phyloP scores from a whole-genome alignment of 1,140 invertebrate species.

The Bombus soroeensis region DNA sequence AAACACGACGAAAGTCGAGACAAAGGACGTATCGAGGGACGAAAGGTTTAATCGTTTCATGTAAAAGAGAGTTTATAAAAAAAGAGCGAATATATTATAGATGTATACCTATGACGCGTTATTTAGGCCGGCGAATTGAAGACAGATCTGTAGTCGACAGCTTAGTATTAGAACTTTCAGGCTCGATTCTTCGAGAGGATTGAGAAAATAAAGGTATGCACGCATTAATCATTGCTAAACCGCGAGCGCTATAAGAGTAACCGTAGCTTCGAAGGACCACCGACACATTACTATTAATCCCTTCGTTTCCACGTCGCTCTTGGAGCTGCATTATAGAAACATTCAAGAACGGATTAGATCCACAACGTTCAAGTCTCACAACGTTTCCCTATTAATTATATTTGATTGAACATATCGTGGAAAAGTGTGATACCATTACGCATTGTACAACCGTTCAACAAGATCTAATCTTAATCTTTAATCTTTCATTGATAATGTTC shows the following conservation, averaged over 20 bases:
- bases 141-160: conserved; percentile 55
- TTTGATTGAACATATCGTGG: conserved; percentile 68
- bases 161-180: conserved; percentile 55
- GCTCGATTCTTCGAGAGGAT: conserved; percentile 53
- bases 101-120: conserved; percentile 58
- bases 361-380: conserved; percentile 12
- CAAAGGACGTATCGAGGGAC: conserved; percentile 55
- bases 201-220: conserved; percentile 42
- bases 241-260: conserved; percentile 59
- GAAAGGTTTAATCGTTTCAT: conserved; percentile 56
- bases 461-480: conserved; percentile 39
- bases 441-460: conserved; percentile 45
- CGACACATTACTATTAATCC: conserved; percentile 56
- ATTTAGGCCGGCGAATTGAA: conserved; percentile 65
- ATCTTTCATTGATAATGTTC: conserved; percentile 52
- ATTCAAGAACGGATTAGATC: conserved; percentile 46
- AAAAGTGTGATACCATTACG: conserved; percentile 48
- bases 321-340: conserved; percentile 44
- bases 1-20: conserved; percentile 55
- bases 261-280: conserved; percentile 61
- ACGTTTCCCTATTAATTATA: conserved; percentile 49
- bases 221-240: conserved; percentile 66
- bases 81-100: conserved; percentile 59
- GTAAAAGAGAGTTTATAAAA: conserved; percentile 67
- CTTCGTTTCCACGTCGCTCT: conserved; percentile 61